Evolutionary conservation across 2,113 vertebrate species (phyloP), one percentile per base, ranked within the genome.

Genomic region (Pedetes capensis): DNA sequence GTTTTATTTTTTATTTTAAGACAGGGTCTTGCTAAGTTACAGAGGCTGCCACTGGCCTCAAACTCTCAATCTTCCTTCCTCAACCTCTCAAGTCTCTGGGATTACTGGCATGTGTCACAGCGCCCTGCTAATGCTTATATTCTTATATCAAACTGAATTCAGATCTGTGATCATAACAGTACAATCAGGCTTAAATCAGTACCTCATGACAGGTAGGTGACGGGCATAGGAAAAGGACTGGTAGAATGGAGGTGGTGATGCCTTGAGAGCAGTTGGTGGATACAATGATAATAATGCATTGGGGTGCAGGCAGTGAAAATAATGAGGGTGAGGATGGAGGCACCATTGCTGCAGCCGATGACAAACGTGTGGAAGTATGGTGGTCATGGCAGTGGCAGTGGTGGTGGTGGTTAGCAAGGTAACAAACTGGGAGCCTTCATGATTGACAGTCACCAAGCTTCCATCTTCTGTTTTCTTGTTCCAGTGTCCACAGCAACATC

Each of bases 401-500:
- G 37, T 20, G 10, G 20, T 5, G 4, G 51, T 27, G 3, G 4
- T 29, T 32, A 7, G 17, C 32, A 8, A 44, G 3, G 39, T 5
- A 18, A 66, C 5, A 37, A 68, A 12, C 76, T 37, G 12, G 85
- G 64, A 71, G 29, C 44, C 44, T 44, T 13, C 0, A 2, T 76
- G 57, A n/a, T 39, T 23, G 59, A 8, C 53, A 42, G 53, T 80
- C 66, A 25, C 34, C 1, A 1, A 39, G 79, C 34, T 57, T 59
- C 53, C 14, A 27, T 79, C 93, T 83, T 93, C 93, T 95, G 20
- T 91, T 88, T 64, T 61, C 71, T 90, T 12, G 47, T 92, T 94
- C 0, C 93, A 99, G 99, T 99, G 71, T 99, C 99, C 72, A 99
- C 99, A 22, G 99, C 99, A 17, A 99, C 99, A 0, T 99, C 99